phyloP scores from a whole-genome alignment of 2,113 vertebrate species.

The Vombatus ursinus region DNA sequence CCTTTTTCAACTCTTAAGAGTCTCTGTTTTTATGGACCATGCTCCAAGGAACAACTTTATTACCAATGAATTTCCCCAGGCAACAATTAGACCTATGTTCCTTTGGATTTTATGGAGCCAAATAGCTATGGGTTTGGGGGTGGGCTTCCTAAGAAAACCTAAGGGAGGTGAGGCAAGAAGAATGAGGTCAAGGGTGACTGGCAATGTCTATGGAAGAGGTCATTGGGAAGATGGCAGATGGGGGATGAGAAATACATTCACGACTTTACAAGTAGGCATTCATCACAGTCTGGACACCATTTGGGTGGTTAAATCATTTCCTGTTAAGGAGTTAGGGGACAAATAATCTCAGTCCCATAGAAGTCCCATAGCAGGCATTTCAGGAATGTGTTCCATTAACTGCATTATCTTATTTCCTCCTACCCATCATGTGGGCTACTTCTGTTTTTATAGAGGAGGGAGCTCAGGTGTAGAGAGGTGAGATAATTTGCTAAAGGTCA shows the following conservation, averaged over 20 bases:
- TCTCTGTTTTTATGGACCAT: neutral
- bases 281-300: constrained; percentile 1
- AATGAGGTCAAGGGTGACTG: constrained; percentile 22
- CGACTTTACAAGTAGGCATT: constrained; percentile 56
- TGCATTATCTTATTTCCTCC: neutral
- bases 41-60: constrained; percentile 19
- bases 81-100: constrained; percentile 53
- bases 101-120: constrained; percentile 45
- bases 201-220: constrained; percentile 33
- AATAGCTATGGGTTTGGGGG: constrained; percentile 49
- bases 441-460: neutral
- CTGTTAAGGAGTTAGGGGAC: neutral
- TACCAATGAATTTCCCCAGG: neutral
- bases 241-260: constrained; percentile 42
- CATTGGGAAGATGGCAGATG: constrained; percentile 20
- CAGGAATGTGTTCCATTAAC: neutral
- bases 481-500: neutral
- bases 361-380: neutral
- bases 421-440: neutral
- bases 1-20: neutral
- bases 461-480: neutral
- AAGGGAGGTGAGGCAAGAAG: neutral
- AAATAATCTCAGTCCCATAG: neutral
- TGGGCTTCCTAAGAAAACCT: neutral
- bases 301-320: constrained; percentile 39